Evolutionary conservation across 2,888 invertebrate genomes (phyloP), one percentile per base, ranked within the genome.

Genomic region (Celastrina argiolus): DNA sequence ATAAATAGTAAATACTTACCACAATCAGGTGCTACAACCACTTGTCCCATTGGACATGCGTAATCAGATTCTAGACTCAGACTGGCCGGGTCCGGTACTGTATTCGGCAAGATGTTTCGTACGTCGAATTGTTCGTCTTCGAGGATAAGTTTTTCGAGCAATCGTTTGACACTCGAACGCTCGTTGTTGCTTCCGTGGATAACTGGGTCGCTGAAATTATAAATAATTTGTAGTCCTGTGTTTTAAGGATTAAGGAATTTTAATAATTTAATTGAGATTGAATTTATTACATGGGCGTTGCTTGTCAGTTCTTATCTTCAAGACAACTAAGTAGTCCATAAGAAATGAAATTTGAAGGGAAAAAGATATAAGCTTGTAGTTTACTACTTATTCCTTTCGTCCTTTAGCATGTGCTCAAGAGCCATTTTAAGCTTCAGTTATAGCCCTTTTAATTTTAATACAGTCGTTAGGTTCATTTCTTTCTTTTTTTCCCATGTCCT

Each of bases 81-180:
- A 2, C 97, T 97, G 10, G 97, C 96, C 67, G 98, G 97, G 86
- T 98, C 98, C 0, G 98, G 97, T 0, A 97, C 95, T 0, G 98
- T 98, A 79, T 98, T 98, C 16, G 98, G 98, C 65, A 98, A 88
- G 76, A 97, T 97, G 78, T 96, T 97, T 76, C 96, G 94, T 3
- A 98, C 98, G 78, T 97, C 97, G 81, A 98, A 97, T 83, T 97
- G 97, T 87, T 97, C 97, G 83, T 97, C 96, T 89, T 98, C 97
- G 70, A 98, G 92, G 73, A 98, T 98, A 1, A 98, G 92, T 83
- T 96, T 96, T 86, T 98, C 97, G 74, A 99, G 90, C 68, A 98
- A 92, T 67, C 94, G 92, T 81, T 97, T 94, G 0, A 97, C 97
- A 66, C 94, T 94, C 1, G 97, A 95, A 69, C 97, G 93, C 83